These are phyloP conservation scores for Melolontha melolontha DNA, from an alignment of 2,888 invertebrate genomes.

Conservation along the genomic window DNA sequence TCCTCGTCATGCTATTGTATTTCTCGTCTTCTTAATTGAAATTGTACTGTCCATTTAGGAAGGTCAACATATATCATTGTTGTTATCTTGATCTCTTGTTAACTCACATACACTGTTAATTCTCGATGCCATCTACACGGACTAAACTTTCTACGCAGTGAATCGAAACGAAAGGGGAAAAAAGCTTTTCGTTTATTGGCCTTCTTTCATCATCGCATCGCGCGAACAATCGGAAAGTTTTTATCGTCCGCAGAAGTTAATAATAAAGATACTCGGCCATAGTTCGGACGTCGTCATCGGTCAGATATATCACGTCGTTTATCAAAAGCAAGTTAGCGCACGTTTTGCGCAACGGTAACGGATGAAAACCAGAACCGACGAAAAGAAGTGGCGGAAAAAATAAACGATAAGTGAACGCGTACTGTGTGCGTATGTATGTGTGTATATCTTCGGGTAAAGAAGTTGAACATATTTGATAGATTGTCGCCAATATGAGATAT, in stretches of 20 bases:
- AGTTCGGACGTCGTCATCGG: slow-evolving; percentile 1
- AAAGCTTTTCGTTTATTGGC: slow-evolving; percentile 24
- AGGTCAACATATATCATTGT: no score
- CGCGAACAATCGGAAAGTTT: slow-evolving; percentile 8
- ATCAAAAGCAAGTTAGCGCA: slow-evolving; percentile 11
- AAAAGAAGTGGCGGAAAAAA: neutral
- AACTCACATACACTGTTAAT: no score
- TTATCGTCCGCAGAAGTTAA: slow-evolving; percentile 13
- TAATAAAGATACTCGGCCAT: slow-evolving; percentile 12
- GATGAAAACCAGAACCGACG: neutral
- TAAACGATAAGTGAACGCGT: slow-evolving; percentile 7
- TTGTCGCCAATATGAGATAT: slow-evolving; percentile 17
- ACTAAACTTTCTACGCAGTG: neutral
- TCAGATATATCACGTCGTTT: slow-evolving; percentile 18
- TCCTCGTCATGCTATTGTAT: no score
- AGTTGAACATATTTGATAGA: slow-evolving; percentile 31
- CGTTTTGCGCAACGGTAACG: slow-evolving; percentile 4
- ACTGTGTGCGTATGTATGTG: neutral
- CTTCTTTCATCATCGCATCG: slow-evolving; percentile 2
- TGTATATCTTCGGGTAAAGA: slow-evolving; percentile 22
- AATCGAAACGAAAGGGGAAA: neutral
- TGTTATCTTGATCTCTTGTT: no score
- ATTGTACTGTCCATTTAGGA: no score
- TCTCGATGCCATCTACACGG: no score
- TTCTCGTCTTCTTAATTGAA: no score